Conservation (phyloP, 2,797 vertebrate genomes). For the Chrosomus eos region DNA sequence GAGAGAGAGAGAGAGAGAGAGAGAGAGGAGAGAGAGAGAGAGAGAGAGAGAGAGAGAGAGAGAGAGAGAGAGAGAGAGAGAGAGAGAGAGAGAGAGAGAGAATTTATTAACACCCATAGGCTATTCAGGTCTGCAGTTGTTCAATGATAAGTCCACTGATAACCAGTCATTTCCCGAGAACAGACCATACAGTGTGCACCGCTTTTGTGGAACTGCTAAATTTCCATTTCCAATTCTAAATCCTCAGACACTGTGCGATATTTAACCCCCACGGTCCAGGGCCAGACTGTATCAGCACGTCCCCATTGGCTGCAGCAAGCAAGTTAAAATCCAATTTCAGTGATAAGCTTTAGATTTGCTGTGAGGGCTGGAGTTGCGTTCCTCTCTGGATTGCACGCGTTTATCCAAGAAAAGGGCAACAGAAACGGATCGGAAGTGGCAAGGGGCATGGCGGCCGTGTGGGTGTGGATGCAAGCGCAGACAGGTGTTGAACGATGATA, state of each 20-base stretch:
- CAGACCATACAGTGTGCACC: slow-evolving; percentile 7
- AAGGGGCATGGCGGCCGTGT: not conserved
- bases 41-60: slow-evolving; percentile 63
- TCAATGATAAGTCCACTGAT: slow-evolving; percentile 54
- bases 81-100: slow-evolving; percentile 61
- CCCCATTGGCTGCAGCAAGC: slow-evolving; percentile 69
- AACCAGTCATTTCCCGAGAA: slow-evolving; percentile 43
- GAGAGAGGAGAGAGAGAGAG: slow-evolving; percentile 67
- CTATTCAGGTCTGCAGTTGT: slow-evolving; percentile 66
- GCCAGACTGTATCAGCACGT: slow-evolving; percentile 74
- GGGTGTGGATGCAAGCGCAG: slow-evolving; percentile 21
- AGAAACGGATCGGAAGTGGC: slow-evolving; percentile 5
- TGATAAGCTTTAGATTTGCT: slow-evolving; percentile 76
- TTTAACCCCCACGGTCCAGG: slow-evolving; percentile 74
- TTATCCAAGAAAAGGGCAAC: slow-evolving; percentile 45
- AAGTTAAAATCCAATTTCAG: slow-evolving; percentile 68
- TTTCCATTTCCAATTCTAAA: slow-evolving; percentile 43
- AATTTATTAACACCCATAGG: slow-evolving; percentile 67
- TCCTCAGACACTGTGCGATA: slow-evolving; percentile 32
- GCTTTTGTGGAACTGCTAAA: slow-evolving; percentile 33
- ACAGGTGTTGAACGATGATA: slow-evolving; percentile 41
- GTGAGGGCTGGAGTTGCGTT: slow-evolving; percentile 72
- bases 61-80: slow-evolving; percentile 75
- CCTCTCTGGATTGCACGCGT: slow-evolving; percentile 71
- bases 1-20: slow-evolving; percentile 65